Evolutionary conservation across 92 coral and sea anemone species (phyloP).

Genomic region (Zoanthus solanderi): DNA sequence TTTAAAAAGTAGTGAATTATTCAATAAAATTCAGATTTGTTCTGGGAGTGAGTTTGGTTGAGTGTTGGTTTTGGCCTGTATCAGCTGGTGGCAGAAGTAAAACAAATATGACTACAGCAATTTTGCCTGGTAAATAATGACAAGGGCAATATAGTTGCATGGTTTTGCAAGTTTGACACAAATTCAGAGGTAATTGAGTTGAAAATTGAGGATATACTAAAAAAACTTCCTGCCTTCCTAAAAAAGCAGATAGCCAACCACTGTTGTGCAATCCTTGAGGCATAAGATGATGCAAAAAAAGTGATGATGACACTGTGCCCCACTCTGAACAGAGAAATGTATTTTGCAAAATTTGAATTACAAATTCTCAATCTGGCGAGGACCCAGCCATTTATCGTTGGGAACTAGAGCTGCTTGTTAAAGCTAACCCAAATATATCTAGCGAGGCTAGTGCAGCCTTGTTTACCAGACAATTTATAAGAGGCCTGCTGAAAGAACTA

Average conservation of each 20-base stretch:
- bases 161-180: conserved; percentile 62
- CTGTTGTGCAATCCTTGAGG: neutral
- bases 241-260: conserved; percentile 8
- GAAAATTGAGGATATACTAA: neutral
- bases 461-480: conserved; percentile 28
- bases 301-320: neutral
- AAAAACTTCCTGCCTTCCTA: conserved; percentile 33
- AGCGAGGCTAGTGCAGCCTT: conserved; percentile 7
- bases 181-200: neutral
- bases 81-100: neutral
- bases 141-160: conserved; percentile 50
- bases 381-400: conserved; percentile 32
- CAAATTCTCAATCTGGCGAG: conserved; percentile 9
- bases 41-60: neutral
- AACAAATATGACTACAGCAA: conserved; percentile 37
- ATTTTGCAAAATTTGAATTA: conserved; percentile 26
- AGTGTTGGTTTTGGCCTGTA: neutral
- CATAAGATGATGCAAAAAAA: neutral
- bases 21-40: neutral
- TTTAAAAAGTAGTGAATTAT: neutral
- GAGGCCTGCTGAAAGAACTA: conserved; percentile 23
- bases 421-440: conserved; percentile 11
- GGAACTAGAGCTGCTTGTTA: conserved; percentile 24
- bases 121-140: conserved; percentile 57
- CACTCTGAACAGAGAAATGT: neutral